Base-by-base conservation (phyloP, 1,140 invertebrate species). In the Agrypnia vestita region DNA sequence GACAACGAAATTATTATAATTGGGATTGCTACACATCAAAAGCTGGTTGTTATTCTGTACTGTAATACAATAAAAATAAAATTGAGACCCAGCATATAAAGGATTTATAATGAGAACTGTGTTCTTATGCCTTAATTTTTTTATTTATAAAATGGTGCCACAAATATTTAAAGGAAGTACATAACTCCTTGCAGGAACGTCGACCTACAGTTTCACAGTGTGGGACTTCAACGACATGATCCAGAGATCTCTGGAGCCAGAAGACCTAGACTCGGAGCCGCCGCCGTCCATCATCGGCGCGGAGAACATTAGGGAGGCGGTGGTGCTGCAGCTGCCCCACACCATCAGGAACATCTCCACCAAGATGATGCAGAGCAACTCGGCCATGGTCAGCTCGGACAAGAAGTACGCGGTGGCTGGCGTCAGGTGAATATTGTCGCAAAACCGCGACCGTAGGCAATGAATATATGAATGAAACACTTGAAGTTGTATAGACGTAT, bases 341-440 rank as follows among this genome's bases (percentile, higher is more conserved):
- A 96, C 96, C 0, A 95, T 97, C 3, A 90, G 97, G 62, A 99
- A 99, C 86, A 99, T 99, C 71, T 96, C 95, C 9, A 97, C 96
- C 0, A 96, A 94, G 85, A 94, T 96, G 88, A 92, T 97, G 84
- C 92, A 93, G 78, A 97, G 96, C 0, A 98, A 97, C 86, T 97
- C 96, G 0, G 94, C 97, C 47, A 96, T 97, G 89, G 91, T 99
- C 69, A 97, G 96, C 82, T 95, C 95, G 56, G 94, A 94, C 55
- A 94, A 96, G 84, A 95, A 97, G 85, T 98, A 97, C 86, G 96
- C 97, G 0, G 96, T 99, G 1, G 97, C 97, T 56, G 97, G 97
- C 17, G 97, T 99, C 0, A 92, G 94, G 94, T 95, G 84, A 43
- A 75, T 35, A 35, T 35, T 35, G n/a, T n/a, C n/a, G n/a, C n/a